Evolutionary conservation across 2,888 invertebrate genomes (phyloP), one percentile per base, ranked within the genome.

Genomic region (Eupithecia dodoneata): DNA sequence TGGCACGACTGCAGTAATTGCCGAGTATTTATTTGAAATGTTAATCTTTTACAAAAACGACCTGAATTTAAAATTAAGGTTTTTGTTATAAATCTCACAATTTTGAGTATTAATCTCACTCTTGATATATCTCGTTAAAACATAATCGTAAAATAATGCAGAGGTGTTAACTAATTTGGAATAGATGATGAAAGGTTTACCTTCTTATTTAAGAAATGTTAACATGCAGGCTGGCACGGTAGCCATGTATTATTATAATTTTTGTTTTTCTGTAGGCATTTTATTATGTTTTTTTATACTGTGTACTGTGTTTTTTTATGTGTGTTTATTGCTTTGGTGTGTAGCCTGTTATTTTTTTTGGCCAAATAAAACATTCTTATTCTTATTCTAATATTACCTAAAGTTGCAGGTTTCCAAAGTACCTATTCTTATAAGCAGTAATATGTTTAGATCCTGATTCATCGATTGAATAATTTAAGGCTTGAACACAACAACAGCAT

Each of bases 1-100:
- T 89, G 72, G 72, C 74, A 76, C 75, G 76, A 70, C 73, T 76
- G 77, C 73, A 77, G 15, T 79, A 74, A 75, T 73, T 63, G 49
- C 42, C 63, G 45, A n/a, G n/a, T 71, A 72, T 73, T 76, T 49
- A 42, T 74, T 76, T 65, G 55, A 45, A 75, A 72, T 55, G 66
- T 72, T 63, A 74, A 75, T 7, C 52, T 71, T 72, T 66, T 65
- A 66, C 5, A 75, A 75, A 69, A 42, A 66, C 5, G 15, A 42
- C 18, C 66, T 66, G 66, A 15, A 5, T 66, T 41, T 6, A 42
- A 42, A 42, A 30, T 10, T 30, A 18, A n/a, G 1, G n/a, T n/a
- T 63, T 30, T 30, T 30, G 12, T 30, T 30, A 18, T 12, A 30
- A 7, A 30, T 30, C 10, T 30, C 18, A 59, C 18, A 59, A 59